Percentiles rank a stretch among this genome's conserved stretches.
phyloP scores from a whole-genome alignment of 2,888 invertebrate genomes.

The Nemurella pictetii region DNA sequence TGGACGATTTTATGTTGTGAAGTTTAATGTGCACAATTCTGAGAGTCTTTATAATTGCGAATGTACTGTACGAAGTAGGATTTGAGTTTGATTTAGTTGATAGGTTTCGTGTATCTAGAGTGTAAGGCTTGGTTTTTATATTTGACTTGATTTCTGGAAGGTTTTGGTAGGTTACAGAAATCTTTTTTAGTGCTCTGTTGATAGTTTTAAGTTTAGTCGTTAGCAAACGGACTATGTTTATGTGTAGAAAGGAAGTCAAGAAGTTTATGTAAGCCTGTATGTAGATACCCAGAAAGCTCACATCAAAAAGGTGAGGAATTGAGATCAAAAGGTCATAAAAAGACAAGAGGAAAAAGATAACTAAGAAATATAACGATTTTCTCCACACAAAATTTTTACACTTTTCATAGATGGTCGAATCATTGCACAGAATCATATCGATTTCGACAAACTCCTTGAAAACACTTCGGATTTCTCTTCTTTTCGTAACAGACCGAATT shows the following conservation, averaged over 20 bases:
- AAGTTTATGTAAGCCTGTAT: background rate
- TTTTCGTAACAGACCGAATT: background rate
- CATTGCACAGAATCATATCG: background rate
- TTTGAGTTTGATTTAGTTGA: no score
- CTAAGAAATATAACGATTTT: background rate
- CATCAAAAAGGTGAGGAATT: background rate
- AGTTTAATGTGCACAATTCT: no score
- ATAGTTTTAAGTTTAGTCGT: background rate
- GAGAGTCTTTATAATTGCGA: no score
- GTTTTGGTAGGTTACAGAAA: no score
- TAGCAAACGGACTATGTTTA: background rate
- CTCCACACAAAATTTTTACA: background rate
- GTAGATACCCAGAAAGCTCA: background rate
- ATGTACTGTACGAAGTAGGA: no score
- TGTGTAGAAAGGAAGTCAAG: background rate
- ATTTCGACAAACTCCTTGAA: background rate
- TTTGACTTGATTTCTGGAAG: no score
- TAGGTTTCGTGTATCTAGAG: no score
- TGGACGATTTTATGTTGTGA: no score
- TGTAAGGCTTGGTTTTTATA: no score
- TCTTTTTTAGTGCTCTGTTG: background rate
- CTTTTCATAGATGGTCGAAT: background rate
- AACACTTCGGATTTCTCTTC: background rate
- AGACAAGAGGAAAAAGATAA: background rate
- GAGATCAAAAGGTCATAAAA: background rate